Evolutionary conservation across 2,797 vertebrate species (phyloP).

Genomic region (Prionace glauca): DNA sequence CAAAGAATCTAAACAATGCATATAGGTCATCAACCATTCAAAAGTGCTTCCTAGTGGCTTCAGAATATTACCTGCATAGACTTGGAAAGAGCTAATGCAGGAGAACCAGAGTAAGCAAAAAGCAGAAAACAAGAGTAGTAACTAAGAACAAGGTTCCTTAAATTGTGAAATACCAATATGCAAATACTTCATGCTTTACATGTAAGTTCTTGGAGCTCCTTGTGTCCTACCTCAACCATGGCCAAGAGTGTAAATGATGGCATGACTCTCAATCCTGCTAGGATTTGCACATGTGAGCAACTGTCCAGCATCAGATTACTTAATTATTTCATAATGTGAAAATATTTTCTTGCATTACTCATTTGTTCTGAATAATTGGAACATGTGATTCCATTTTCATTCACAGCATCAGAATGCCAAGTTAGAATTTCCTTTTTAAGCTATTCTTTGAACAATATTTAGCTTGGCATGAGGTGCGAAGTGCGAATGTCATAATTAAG

Average conservation of each 20-base stretch:
- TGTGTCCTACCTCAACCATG: neutral
- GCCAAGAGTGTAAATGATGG: neutral
- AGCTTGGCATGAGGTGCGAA: neutral
- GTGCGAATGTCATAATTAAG: neutral
- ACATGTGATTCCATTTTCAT: neutral
- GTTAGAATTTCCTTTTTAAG: slow-evolving; percentile 16
- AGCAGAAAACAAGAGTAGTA: neutral
- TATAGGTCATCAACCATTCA: neutral
- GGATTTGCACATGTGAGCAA: neutral
- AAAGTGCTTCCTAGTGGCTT: neutral
- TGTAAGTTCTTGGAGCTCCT: neutral
- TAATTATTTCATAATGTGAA: neutral
- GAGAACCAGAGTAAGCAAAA: neutral
- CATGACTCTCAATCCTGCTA: neutral
- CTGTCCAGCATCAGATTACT: neutral
- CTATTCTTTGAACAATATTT: slow-evolving; percentile 22
- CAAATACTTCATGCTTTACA: neutral
- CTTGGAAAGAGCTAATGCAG: neutral
- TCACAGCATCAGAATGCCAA: neutral
- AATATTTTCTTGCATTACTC: neutral
- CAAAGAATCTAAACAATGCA: neutral
- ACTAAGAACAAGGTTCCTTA: neutral
- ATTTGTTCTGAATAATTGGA: slow-evolving; percentile 25
- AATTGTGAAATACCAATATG: neutral
- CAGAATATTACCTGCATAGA: neutral